Evolutionary conservation across 2,113 vertebrate genomes (phyloP).

Genomic region (Gymnogyps californianus): DNA sequence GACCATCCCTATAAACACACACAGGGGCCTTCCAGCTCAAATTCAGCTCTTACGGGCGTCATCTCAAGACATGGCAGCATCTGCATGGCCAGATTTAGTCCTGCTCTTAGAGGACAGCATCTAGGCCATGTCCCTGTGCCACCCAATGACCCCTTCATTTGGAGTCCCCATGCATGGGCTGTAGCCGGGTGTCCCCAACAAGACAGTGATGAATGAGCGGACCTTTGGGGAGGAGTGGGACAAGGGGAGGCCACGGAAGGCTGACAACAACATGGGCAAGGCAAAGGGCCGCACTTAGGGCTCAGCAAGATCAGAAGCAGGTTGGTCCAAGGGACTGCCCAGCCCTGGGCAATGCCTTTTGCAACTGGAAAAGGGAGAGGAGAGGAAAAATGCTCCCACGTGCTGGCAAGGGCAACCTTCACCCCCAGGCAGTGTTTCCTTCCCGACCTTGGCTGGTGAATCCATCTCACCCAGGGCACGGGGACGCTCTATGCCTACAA

Average conservation of each 20-base stretch:
- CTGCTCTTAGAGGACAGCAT: neutral
- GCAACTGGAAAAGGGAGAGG: neutral
- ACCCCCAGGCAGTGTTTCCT: rapidly evolving
- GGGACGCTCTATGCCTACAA: neutral
- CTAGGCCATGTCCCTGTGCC: neutral
- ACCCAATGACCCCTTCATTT: neutral
- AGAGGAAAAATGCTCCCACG: neutral
- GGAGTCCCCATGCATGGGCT: neutral
- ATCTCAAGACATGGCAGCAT: neutral
- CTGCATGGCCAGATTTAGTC: neutral
- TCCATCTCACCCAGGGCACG: rapidly evolving
- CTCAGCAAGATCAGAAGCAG: neutral
- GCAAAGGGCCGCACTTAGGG: neutral
- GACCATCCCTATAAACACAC: neutral
- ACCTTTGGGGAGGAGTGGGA: neutral
- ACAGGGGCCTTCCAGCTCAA: neutral
- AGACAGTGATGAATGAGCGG: neutral
- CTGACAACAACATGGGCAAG: neutral
- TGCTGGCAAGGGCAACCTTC: neutral
- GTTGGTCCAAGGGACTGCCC: neutral
- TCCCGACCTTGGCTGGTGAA: rapidly evolving
- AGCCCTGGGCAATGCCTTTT: neutral
- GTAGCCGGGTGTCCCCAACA: neutral
- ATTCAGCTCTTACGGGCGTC: neutral
- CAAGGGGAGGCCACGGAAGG: rapidly evolving